Evolutionary conservation across 2,888 invertebrate genomes (phyloP).

Genomic region (Panopea generosa): DNA sequence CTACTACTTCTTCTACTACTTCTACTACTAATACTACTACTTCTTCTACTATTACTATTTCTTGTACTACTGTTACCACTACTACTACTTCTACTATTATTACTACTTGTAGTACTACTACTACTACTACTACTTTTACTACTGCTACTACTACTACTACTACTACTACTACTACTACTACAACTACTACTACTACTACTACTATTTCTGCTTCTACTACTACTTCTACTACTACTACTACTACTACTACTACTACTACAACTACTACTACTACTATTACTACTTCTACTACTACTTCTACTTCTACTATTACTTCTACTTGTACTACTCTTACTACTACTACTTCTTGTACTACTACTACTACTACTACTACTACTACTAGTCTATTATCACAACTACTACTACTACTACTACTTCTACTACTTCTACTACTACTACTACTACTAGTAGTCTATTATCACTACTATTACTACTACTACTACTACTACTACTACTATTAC

Average conservation of each 20-base stretch:
- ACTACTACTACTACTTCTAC: conserved; percentile 20
- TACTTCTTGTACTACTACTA: conserved; percentile 13
- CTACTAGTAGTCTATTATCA: conserved; percentile 18
- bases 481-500: conserved; percentile 16
- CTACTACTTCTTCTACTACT: conserved; percentile 7
- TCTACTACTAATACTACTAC: conserved; percentile 2
- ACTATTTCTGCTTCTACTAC: too few relatives aligned
- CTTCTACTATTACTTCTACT: neutral
- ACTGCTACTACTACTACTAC: conserved; percentile 8
- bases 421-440: conserved; percentile 18
- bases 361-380: conserved; percentile 16
- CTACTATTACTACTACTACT: conserved; percentile 18
- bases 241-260: neutral
- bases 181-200: too few relatives aligned
- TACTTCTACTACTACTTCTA: conserved; percentile 1
- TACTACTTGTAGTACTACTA: conserved; percentile 2
- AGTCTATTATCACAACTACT: conserved; percentile 11
- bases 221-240: too few relatives aligned
- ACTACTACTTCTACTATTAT: conserved; percentile 4
- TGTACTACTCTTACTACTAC: conserved; percentile 6
- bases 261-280: conserved; percentile 1
- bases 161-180: conserved; percentile 1
- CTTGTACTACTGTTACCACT: too few relatives aligned
- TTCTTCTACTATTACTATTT: neutral
- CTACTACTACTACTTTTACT: conserved; percentile 7